Percentiles rank a stretch among this genome's conserved stretches.
Evolutionary conservation across 2,888 invertebrate genomes (phyloP).

Genomic region (Tipula vernalis): DNA sequence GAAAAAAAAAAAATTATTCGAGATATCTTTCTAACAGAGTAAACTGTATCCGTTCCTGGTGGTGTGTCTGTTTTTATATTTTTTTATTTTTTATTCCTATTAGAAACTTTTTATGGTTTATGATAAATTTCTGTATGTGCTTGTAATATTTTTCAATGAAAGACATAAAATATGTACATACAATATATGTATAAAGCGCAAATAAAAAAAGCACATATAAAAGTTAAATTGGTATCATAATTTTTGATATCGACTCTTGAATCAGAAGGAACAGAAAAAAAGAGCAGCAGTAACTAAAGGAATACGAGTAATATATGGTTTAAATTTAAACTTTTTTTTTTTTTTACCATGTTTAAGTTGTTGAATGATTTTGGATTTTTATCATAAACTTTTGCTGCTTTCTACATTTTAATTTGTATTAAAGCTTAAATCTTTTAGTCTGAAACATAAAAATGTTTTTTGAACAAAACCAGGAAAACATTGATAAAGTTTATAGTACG

Average conservation of each 20-base stretch:
- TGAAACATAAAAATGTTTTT: neutral
- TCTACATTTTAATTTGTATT: neutral
- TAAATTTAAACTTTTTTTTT: neutral
- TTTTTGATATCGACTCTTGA: neutral
- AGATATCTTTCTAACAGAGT: neutral
- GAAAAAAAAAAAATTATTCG: neutral
- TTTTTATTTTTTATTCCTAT: neutral
- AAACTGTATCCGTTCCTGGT: neutral
- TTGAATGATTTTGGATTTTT: constrained; percentile 4
- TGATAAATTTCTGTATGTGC: neutral
- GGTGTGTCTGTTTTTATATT: neutral
- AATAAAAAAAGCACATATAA: neutral
- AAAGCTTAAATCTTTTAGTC: neutral
- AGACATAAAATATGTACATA: neutral
- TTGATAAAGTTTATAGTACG: neutral
- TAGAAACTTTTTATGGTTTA: constrained; percentile 4
- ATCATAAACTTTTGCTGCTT: neutral
- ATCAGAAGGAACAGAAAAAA: neutral
- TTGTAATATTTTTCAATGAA: neutral
- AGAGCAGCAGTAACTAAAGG: neutral
- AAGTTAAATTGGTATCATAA: constrained; percentile 4
- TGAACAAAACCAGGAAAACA: neutral
- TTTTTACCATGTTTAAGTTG: neutral
- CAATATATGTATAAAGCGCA: neutral
- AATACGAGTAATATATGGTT: neutral